Percentiles rank a stretch among this genome's conserved stretches.
Evolutionary conservation across 2,113 vertebrate species (phyloP).

Genomic region (Ictalurus furcatus): DNA sequence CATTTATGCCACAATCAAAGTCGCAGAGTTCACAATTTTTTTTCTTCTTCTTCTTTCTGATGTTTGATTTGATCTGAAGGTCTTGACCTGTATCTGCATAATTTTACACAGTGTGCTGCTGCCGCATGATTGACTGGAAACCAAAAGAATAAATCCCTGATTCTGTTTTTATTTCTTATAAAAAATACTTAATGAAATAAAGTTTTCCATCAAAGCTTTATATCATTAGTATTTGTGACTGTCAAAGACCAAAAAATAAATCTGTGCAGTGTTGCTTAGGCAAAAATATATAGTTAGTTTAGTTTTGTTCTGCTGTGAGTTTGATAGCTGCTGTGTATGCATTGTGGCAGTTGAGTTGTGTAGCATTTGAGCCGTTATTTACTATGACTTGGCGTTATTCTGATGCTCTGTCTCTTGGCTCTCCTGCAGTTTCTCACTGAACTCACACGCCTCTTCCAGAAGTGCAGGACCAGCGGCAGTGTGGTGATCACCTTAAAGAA

Average conservation of each 20-base stretch:
- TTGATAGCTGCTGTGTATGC: too few relatives aligned
- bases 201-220: neutral
- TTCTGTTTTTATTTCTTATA: too few relatives aligned
- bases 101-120: neutral
- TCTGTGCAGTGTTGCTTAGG: neutral
- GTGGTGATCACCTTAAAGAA: constrained; percentile 97
- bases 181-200: too few relatives aligned
- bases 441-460: constrained; percentile 95
- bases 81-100: neutral
- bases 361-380: neutral
- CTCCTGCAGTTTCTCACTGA: constrained; percentile 91
- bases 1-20: too few relatives aligned
- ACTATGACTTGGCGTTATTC: too few relatives aligned
- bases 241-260: neutral
- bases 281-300: neutral
- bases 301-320: neutral
- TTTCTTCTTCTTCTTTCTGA: neutral
- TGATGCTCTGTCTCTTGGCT: neutral
- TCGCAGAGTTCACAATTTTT: neutral
- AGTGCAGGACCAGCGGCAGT: constrained; percentile 90
- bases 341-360: neutral
- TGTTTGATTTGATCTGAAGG: neutral
- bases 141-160: too few relatives aligned
- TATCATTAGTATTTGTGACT: neutral
- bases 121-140: neutral